Conservation (phyloP, 64 coral and sea anemone species). For the Actinia equina region DNA sequence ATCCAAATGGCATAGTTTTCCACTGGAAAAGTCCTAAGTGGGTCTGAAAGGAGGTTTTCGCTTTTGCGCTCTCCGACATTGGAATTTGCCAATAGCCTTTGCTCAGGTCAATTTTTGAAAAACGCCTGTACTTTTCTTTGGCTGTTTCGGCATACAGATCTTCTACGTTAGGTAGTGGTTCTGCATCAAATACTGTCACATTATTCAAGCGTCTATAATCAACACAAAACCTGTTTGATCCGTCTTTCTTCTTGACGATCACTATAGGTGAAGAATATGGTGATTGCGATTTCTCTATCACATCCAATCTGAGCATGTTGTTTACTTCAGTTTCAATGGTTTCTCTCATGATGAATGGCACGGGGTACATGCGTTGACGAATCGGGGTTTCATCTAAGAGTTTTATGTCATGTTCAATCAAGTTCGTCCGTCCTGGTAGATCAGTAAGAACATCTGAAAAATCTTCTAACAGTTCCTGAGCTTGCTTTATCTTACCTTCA, state of each 20-base stretch:
- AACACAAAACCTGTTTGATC: slow-evolving; percentile 38
- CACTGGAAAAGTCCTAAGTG: neutral
- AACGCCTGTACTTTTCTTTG: neutral
- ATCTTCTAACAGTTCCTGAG: too few relatives aligned
- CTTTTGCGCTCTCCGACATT: neutral
- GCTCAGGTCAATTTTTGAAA: slow-evolving; percentile 10
- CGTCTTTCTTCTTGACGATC: slow-evolving; percentile 49
- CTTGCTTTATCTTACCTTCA: too few relatives aligned
- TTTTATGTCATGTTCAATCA: too few relatives aligned
- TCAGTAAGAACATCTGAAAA: too few relatives aligned
- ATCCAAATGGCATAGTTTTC: slow-evolving; percentile 20
- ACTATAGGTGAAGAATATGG: slow-evolving; percentile 41
- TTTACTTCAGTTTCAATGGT: slow-evolving; percentile 37
- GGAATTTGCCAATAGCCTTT: slow-evolving; percentile 47
- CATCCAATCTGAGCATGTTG: neutral
- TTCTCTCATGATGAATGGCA: slow-evolving; percentile 40
- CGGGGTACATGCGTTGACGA: too few relatives aligned
- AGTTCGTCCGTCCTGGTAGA: too few relatives aligned
- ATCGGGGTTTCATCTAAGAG: too few relatives aligned
- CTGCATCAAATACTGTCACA: neutral
- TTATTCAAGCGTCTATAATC: neutral
- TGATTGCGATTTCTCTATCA: slow-evolving; percentile 5
- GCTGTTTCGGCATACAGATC: neutral
- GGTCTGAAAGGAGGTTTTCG: slow-evolving; percentile 8
- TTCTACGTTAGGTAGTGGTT: neutral